Evolutionary conservation across 1,140 invertebrate species (phyloP), one percentile per base, ranked within the genome.

Genomic region (Philaenus spumarius): DNA sequence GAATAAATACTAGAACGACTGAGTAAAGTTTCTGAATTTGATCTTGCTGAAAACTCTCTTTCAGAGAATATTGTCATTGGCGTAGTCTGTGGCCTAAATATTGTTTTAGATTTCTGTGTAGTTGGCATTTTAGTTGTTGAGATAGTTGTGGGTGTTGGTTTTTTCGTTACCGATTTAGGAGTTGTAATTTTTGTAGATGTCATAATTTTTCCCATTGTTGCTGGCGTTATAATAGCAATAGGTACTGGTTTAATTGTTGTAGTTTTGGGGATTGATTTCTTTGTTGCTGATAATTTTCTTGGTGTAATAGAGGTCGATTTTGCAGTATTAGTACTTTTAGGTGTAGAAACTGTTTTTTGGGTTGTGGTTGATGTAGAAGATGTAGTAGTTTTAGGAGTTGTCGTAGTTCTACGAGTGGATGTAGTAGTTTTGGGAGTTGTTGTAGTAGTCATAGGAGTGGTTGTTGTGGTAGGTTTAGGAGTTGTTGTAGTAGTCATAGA

Each of bases 121-220:
- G 40, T 51, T 39, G 34, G 39, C 40, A 23, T 50, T 14, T 37
- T 30, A 26, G 60, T 43, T 35, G 59, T 26, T 46, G 23, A 39
- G 15, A 20, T 23, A 39, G 24, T n/a, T 35, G 52, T 34, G 1
- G 20, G 34, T 50, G 34, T 9, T 51, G 26, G n/a, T 34, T 40
- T 40, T 40, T 40, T 14, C 14, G 39, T 40, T n/a, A 14, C 14
- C 4, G 39, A 4, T 40, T 40, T 40, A 5, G 39, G 3, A 17
- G 17, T 40, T 40, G 39, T 40, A 5, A 14, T 40, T 17, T 40
- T 17, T 40, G 39, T 14, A n/a, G 39, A 6, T 40, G 39, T 3
- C 14, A 14, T 40, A 5, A 14, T 40, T 40, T n/a, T 30, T 2
- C 3, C 14, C 12, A 14, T 40, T 40, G 12, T 40, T 40, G 2